A percentile compares a stretch with the other conserved stretches of the same genome.
Evolutionary conservation across 2,888 invertebrate species (phyloP).

Genomic region (Papilio demoleus): DNA sequence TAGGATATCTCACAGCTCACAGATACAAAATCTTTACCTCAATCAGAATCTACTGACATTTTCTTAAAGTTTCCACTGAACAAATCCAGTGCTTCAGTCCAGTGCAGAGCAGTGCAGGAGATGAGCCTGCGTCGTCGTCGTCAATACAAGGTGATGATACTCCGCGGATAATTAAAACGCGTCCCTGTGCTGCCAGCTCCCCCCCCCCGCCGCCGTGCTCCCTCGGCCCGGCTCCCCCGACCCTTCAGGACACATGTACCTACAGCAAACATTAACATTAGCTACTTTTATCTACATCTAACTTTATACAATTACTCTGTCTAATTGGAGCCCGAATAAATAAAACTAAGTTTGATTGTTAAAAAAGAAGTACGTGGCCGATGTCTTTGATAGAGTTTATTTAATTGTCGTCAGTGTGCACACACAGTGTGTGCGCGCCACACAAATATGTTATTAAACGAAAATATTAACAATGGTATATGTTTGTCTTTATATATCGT

Average conservation of each 20-base stretch:
- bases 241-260: conserved; percentile 44
- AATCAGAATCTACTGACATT: not conserved
- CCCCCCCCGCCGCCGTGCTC: conserved; percentile 52
- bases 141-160: conserved; percentile 47
- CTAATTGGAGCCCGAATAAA: conserved; percentile 58
- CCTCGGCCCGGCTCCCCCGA: conserved; percentile 3
- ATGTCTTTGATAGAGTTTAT: not conserved
- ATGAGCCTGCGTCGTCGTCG: not conserved
- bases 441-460: too few relatives aligned
- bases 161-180: conserved; percentile 79
- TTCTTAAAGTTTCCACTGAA: too few relatives aligned
- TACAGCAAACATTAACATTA: conserved; percentile 61
- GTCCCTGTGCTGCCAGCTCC: conserved; percentile 51
- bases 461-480: too few relatives aligned
- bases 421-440: too few relatives aligned
- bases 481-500: too few relatives aligned
- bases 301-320: conserved; percentile 53
- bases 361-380: conserved; percentile 2
- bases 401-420: not conserved
- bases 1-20: too few relatives aligned
- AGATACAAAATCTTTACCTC: not conserved
- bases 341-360: conserved; percentile 42
- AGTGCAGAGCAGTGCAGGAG: too few relatives aligned
- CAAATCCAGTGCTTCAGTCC: not conserved
- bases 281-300: conserved; percentile 32